Evolutionary conservation across 2,113 vertebrate genomes (phyloP).

Genomic region (Gambusia affinis): DNA sequence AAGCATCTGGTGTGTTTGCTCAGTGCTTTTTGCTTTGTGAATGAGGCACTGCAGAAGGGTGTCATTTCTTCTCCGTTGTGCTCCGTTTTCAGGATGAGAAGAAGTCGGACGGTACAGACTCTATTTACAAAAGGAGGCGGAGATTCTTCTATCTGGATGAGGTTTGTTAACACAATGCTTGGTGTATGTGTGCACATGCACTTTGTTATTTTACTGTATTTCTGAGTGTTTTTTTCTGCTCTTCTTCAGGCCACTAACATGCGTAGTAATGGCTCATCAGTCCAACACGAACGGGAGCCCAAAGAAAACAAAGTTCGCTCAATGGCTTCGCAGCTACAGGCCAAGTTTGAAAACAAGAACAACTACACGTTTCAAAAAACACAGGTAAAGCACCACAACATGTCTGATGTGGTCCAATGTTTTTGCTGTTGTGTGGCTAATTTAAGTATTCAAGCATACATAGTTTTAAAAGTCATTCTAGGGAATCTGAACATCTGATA

Average conservation of each 20-base stretch:
- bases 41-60: background rate
- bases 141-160: constrained; percentile 86
- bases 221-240: background rate
- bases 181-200: background rate
- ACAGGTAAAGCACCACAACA: constrained; percentile 80
- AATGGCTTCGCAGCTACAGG: constrained; percentile 91
- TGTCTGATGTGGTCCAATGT: background rate
- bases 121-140: constrained; percentile 88
- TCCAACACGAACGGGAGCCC: constrained; percentile 69
- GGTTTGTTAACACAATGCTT: constrained; percentile 78
- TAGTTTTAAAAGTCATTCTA: background rate
- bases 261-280: constrained; percentile 71
- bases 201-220: background rate
- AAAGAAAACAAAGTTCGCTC: constrained; percentile 95
- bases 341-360: constrained; percentile 90
- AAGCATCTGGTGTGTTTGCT: background rate
- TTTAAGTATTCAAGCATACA: background rate
- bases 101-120: constrained; percentile 84
- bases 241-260: constrained; percentile 77
- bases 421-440: background rate
- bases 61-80: background rate
- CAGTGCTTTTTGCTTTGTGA: background rate
- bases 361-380: constrained; percentile 75
- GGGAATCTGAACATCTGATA: background rate
- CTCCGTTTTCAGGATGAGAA: constrained; percentile 83